These are phyloP conservation scores for Lasioglossum vierecki DNA, from an alignment of 2,888 invertebrate species.

Conservation along the genomic window DNA sequence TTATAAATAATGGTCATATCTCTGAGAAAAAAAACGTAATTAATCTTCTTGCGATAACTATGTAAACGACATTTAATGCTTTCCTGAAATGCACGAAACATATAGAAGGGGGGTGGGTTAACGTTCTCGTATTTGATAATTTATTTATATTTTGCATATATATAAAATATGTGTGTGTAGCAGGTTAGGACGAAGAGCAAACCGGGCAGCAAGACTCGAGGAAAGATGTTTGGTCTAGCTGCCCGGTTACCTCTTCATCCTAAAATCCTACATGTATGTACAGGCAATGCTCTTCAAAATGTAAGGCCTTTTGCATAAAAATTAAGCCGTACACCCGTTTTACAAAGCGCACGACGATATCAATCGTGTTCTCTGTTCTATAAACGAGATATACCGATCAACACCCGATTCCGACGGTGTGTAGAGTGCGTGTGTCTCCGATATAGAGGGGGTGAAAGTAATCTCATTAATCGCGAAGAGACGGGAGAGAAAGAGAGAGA, in stretches of 20 bases:
- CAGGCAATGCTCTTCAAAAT: constrained; percentile 71
- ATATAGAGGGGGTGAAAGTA: constrained; percentile 41
- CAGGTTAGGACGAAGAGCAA: constrained; percentile 1
- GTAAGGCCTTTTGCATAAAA: constrained; percentile 82
- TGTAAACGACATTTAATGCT: constrained; percentile 89
- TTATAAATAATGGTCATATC: constrained; percentile 77
- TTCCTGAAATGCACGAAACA: constrained; percentile 95
- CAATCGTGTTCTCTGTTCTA: constrained; percentile 63
- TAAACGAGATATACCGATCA: constrained; percentile 40
- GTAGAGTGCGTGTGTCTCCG: constrained; percentile 41
- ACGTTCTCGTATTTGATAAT: constrained; percentile 83
- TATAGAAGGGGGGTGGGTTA: constrained; percentile 89
- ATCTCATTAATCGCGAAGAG: constrained; percentile 43
- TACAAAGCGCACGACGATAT: constrained; percentile 54
- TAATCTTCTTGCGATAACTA: constrained; percentile 81
- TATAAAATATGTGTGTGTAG: constrained; percentile 33
- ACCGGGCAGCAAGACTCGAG: neutral
- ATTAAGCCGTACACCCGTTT: constrained; percentile 75
- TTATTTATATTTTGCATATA: constrained; percentile 82
- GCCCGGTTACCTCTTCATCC: constrained; percentile 8
- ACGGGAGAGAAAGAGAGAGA: constrained; percentile 24
- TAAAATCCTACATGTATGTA: constrained; percentile 50
- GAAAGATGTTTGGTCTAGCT: neutral
- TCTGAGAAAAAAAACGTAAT: constrained; percentile 75
- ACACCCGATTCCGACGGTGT: neutral